Percentiles rank a stretch among this genome's conserved stretches.
Conservation (phyloP, 2,113 vertebrate genomes). For the Tiliqua scincoides region DNA sequence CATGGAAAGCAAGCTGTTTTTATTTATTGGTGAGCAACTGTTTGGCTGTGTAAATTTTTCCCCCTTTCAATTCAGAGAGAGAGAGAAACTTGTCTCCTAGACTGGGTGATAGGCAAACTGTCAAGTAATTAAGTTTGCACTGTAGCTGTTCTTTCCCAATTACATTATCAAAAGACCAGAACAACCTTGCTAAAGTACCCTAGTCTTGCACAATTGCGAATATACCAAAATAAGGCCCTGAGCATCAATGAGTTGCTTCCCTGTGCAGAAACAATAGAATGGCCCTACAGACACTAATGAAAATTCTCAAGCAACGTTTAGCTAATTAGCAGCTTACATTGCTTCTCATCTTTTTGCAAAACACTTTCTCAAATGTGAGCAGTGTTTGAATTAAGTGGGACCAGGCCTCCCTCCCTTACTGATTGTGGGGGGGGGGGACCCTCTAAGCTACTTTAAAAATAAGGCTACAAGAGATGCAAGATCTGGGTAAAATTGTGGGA, state of each 20-base stretch:
- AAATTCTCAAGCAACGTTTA: neutral
- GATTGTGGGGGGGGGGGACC: no score
- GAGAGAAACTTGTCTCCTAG: neutral
- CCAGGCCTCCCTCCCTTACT: no score
- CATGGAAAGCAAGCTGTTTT: neutral
- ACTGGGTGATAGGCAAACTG: constrained; percentile 7
- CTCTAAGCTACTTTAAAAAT: no score
- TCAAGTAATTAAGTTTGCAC: constrained; percentile 22
- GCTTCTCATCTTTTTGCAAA: neutral
- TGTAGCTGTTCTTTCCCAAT: neutral
- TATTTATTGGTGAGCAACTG: neutral
- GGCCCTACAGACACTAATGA: neutral
- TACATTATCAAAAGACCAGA: neutral
- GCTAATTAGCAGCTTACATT: neutral
- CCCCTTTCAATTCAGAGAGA: neutral
- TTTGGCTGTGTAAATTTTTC: no score
- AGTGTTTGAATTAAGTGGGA: neutral
- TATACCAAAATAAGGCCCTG: neutral
- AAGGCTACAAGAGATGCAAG: no score
- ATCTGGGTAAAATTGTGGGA: neutral
- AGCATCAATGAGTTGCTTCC: neutral
- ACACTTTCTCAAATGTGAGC: neutral
- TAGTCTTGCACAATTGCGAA: neutral
- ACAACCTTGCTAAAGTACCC: neutral
- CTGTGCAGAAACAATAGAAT: neutral